Base-by-base conservation (phyloP, 2,888 invertebrate genomes). In the Periphyllus acericola region DNA sequence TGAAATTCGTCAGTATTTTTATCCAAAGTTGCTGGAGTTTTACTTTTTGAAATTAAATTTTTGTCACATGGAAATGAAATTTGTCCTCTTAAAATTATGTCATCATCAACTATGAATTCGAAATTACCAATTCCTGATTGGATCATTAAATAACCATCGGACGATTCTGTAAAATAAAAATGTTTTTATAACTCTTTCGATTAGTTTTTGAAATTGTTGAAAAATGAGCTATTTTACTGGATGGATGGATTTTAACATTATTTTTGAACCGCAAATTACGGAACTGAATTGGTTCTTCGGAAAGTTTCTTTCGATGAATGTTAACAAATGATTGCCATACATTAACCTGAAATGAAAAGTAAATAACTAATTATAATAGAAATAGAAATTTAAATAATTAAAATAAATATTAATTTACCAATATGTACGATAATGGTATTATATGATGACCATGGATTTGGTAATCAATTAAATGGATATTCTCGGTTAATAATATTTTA, bases 91-190 rank as follows among this genome's bases (percentile, higher is more conserved):
- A 79, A 40, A 71, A 86, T 19, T 1, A 36, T 0, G 11, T 68
- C 32, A 17, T 71, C 17, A 2, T 79, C 29, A 4, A 66, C 0
- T 25, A 1, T 71, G 34, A 19, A 79, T n/a, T 86, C 79, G 8
- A 86, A 86, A 1, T 6, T 0, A 66, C 85, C 85, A n/a, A 79
- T 72, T n/a, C 83, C 83, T 11, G 0, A 36, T 79, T 86, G 85
- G 36, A 86, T 68, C 71, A 72, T 71, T n/a, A 71, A 6, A 79
- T 29, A 52, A 4, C 14, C 11, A 6, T 68, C 29, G 6, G n/a
- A 29, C 3, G 55, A 52, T 21, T 72, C 85, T 86, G 11, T 1
- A 11, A 40, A 75, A 14, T 46, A 4, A 8, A n/a, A 75, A 75
- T 4, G 21, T 25, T 4, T 25, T 17, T 60, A 25, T 60, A 60